Evolutionary conservation across 2,797 vertebrate genomes (phyloP).

Genomic region (Notamacropus eugenii): DNA sequence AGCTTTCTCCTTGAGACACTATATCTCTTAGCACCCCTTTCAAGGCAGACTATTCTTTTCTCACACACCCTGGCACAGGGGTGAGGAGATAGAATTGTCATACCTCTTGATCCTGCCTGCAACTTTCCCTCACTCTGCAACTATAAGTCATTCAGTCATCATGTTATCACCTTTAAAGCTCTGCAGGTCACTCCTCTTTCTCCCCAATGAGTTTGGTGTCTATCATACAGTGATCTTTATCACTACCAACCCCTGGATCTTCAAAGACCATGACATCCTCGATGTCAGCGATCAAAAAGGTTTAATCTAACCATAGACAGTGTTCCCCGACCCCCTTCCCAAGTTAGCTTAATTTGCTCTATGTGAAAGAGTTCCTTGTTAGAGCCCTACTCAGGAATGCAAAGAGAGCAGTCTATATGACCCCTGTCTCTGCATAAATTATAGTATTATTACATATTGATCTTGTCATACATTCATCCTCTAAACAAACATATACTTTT

Average conservation of each 20-base stretch:
- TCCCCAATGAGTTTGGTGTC: neutral
- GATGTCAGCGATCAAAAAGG: neutral
- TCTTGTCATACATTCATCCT: neutral
- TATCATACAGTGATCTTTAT: neutral
- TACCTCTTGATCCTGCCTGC: neutral
- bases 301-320: neutral
- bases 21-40: neutral
- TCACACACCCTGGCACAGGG: neutral
- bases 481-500: neutral
- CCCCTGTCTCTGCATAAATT: neutral
- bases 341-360: neutral
- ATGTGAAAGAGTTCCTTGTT: neutral
- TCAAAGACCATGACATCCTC: neutral
- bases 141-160: neutral
- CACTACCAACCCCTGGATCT: neutral
- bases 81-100: neutral
- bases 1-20: neutral
- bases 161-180: neutral
- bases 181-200: neutral
- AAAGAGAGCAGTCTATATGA: neutral
- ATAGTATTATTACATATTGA: neutral
- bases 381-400: neutral
- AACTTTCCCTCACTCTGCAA: neutral
- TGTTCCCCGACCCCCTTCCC: neutral
- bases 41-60: neutral